phyloP scores from a whole-genome alignment of 2,797 vertebrate species.

The Sebastes cheni region DNA sequence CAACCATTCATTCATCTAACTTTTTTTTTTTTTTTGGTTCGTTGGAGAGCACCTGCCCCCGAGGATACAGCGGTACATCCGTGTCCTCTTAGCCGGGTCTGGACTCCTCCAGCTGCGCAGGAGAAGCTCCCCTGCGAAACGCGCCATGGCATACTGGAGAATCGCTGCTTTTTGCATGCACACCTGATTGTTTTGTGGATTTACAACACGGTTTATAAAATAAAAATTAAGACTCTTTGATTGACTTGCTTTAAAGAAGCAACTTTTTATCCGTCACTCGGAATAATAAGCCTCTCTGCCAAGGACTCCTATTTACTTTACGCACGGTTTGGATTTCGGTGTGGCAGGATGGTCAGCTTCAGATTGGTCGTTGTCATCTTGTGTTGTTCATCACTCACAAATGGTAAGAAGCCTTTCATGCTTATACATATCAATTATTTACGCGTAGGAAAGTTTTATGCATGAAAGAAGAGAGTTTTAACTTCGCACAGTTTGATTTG shows the following conservation, averaged over 20 bases:
- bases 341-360: conserved; percentile 70
- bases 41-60: conserved; percentile 76
- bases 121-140: conserved; percentile 55
- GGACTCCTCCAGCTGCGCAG: conserved; percentile 46
- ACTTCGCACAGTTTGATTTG: neutral
- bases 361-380: conserved; percentile 60
- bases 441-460: neutral
- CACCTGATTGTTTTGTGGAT: conserved; percentile 56
- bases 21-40: neutral
- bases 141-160: conserved; percentile 57
- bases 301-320: conserved; percentile 7
- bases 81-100: conserved; percentile 39
- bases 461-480: neutral
- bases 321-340: conserved; percentile 37
- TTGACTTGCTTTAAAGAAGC: neutral
- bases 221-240: neutral
- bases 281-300: conserved; percentile 3
- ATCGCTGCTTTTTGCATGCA: conserved; percentile 7
- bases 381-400: conserved; percentile 51
- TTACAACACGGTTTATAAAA: neutral
- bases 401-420: conserved; percentile 72
- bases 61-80: conserved; percentile 44
- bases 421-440: neutral
- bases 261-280: neutral
- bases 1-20: neutral